Percentiles rank a stretch among this genome's conserved stretches.
Conservation (phyloP, 2,888 invertebrate species). For the Cerastis rubricosa region DNA sequence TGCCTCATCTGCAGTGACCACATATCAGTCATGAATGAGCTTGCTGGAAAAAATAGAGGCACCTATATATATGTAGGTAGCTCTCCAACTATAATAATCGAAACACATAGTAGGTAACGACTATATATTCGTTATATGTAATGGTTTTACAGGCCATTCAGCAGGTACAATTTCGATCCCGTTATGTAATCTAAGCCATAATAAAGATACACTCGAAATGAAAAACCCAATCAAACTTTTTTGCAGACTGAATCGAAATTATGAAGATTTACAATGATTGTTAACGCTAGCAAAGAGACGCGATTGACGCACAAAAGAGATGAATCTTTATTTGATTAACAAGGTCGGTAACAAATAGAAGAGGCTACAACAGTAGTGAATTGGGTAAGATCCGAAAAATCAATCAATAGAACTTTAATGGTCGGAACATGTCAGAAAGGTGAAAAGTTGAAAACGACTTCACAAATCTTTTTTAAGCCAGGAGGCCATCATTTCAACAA, state of each 20-base stretch:
- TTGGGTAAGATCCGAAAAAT: constrained; percentile 31
- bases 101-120: neutral
- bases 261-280: constrained; percentile 18
- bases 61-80: too few relatives aligned
- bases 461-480: constrained; percentile 12
- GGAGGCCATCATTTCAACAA: constrained; percentile 60
- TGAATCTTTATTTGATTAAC: neutral
- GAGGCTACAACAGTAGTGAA: neutral
- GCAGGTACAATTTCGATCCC: constrained; percentile 24
- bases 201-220: neutral
- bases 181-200: constrained; percentile 33
- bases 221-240: constrained; percentile 25
- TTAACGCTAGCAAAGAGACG: neutral
- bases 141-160: constrained; percentile 4
- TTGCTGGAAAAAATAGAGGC: neutral
- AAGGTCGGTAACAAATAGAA: constrained; percentile 27
- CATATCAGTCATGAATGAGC: neutral
- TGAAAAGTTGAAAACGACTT: constrained; percentile 43
- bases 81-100: too few relatives aligned
- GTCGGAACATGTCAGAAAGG: constrained; percentile 26
- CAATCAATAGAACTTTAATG: constrained; percentile 24
- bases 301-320: neutral
- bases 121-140: neutral
- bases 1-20: neutral
- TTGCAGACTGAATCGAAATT: neutral